Conservation (phyloP, 2,113 vertebrate genomes). For the Rana temporaria region DNA sequence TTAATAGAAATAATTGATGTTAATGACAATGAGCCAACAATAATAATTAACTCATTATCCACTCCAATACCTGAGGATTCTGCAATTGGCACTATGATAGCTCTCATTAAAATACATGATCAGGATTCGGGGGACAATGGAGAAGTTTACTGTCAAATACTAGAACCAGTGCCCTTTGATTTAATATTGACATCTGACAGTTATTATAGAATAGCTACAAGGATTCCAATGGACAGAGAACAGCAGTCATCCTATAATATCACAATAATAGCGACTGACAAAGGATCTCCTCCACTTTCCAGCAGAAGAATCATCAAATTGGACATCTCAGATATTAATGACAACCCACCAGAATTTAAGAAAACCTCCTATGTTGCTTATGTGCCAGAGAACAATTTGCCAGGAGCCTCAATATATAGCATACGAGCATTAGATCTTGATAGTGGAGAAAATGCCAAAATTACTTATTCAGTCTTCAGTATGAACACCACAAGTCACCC, state of each 20-base stretch:
- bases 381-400: no score
- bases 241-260: slow-evolving; percentile 55
- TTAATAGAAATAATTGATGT: slow-evolving; percentile 67
- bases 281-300: slow-evolving; percentile 58
- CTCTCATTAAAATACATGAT: slow-evolving; percentile 67
- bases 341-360: slow-evolving; percentile 71
- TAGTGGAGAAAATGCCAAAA: slow-evolving; percentile 54
- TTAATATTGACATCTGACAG: slow-evolving; percentile 66
- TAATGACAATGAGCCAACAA: slow-evolving; percentile 69
- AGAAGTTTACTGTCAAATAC: slow-evolving; percentile 63
- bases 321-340: slow-evolving; percentile 75
- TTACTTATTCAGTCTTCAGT: slow-evolving; percentile 64
- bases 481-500: slow-evolving; percentile 21
- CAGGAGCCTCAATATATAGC: slow-evolving; percentile 1
- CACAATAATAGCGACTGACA: slow-evolving; percentile 60
- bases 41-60: slow-evolving; percentile 63
- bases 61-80: slow-evolving; percentile 64
- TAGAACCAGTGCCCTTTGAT: slow-evolving; percentile 65
- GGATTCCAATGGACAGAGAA: slow-evolving; percentile 64
- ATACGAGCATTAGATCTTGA: slow-evolving; percentile 59
- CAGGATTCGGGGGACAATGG: slow-evolving; percentile 70
- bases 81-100: slow-evolving; percentile 58
- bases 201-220: slow-evolving; percentile 67
- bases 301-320: slow-evolving; percentile 63
- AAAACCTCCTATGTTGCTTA: slow-evolving; percentile 58